Evolutionary conservation across 2,888 invertebrate species (phyloP).

Genomic region (Hydrotaea diabolus): DNA sequence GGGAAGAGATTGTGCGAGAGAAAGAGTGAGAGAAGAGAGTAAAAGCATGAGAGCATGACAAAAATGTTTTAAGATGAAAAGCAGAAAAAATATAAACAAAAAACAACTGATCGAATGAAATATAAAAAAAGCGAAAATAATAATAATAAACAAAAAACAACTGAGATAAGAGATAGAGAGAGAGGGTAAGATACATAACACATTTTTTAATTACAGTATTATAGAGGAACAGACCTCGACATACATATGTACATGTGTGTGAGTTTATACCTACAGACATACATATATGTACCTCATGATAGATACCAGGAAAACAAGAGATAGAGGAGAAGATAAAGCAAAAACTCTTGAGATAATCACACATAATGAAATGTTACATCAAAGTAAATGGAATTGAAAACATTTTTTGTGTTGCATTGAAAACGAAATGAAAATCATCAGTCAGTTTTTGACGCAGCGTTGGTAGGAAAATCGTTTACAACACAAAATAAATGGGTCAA

Average conservation of each 20-base stretch:
- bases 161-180: not conserved
- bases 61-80: constrained; percentile 3
- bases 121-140: not conserved
- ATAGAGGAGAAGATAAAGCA: not conserved
- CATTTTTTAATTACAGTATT: constrained; percentile 1
- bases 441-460: not conserved
- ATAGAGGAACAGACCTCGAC: no score
- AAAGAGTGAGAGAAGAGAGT: not conserved
- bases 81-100: constrained; percentile 64
- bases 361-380: not conserved
- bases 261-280: not conserved
- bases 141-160: constrained; percentile 15
- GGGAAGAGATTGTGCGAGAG: not conserved
- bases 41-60: not conserved
- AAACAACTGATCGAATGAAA: constrained; percentile 63
- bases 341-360: not conserved
- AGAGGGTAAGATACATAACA: constrained; percentile 5
- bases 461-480: not conserved
- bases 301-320: not conserved
- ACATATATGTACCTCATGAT: not conserved
- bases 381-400: not conserved
- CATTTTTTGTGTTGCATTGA: not conserved
- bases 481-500: constrained; percentile 26
- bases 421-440: not conserved
- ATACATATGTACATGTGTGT: no score